Conservation (phyloP, 2,888 invertebrate genomes). For the Sinelater perroti region DNA sequence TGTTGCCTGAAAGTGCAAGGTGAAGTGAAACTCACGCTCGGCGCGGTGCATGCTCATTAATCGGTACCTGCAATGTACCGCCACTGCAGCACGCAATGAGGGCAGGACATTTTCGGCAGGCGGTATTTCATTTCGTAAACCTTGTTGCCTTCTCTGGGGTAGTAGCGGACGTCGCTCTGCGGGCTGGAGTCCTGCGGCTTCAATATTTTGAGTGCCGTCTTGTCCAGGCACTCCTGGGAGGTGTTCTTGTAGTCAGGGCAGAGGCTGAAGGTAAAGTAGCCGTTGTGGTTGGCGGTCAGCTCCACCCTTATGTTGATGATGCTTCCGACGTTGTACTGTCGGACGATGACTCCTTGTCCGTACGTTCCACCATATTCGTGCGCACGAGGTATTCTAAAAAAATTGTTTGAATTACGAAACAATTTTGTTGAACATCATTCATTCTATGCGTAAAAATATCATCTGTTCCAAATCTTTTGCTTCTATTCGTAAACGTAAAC, state of each 20-base stretch:
- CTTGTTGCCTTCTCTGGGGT: slow-evolving; percentile 80
- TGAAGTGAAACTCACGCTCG: background rate
- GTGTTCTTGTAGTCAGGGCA: slow-evolving; percentile 78
- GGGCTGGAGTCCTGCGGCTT: slow-evolving; percentile 58
- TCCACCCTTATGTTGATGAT: slow-evolving; percentile 79
- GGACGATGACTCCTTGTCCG: slow-evolving; percentile 82
- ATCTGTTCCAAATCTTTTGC: too few species aligned
- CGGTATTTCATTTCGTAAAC: slow-evolving; percentile 74
- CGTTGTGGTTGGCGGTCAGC: slow-evolving; percentile 87
- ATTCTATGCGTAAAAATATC: too few species aligned
- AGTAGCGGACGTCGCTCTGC: slow-evolving; percentile 69
- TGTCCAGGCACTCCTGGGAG: slow-evolving; percentile 80
- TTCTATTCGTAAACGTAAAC: too few species aligned
- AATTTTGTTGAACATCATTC: background rate
- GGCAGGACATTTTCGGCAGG: slow-evolving; percentile 72
- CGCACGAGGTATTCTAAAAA: slow-evolving; percentile 68
- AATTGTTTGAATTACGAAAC: background rate
- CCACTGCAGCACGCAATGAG: slow-evolving; percentile 89
- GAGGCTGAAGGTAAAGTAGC: slow-evolving; percentile 85
- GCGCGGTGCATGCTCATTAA: too few species aligned
- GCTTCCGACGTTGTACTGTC: slow-evolving; percentile 76
- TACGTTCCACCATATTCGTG: slow-evolving; percentile 87
- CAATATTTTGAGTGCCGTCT: slow-evolving; percentile 69
- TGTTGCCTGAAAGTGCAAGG: slow-evolving; percentile 64
- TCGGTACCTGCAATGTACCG: slow-evolving; percentile 77